Percentiles rank a stretch among this genome's conserved stretches.
Evolutionary conservation across 2,113 vertebrate genomes (phyloP).

Genomic region (Eira barbara): DNA sequence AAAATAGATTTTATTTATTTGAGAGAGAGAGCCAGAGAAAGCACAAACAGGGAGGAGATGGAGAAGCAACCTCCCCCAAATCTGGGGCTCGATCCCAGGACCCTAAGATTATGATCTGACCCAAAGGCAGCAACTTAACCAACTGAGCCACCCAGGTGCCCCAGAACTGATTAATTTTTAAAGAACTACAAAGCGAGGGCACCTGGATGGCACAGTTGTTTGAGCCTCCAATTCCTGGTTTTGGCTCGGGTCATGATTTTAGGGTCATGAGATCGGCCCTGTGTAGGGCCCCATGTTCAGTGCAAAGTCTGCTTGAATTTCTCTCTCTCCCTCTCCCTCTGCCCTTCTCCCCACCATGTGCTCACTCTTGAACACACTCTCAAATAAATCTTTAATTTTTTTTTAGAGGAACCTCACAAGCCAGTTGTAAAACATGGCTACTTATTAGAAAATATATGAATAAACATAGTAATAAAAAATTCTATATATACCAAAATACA

Average conservation of each 20-base stretch:
- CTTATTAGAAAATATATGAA: background rate
- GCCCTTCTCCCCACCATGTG: background rate
- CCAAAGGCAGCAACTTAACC: background rate
- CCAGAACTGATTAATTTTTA: background rate
- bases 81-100: background rate
- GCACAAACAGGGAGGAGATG: background rate
- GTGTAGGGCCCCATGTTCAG: background rate
- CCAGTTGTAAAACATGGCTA: background rate
- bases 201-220: background rate
- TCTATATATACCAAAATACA: background rate
- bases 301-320: background rate
- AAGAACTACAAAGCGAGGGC: background rate
- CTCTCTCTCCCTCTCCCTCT: background rate
- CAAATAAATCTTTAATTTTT: background rate
- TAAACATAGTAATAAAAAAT: background rate
- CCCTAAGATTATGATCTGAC: background rate
- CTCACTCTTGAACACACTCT: background rate
- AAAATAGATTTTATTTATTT: background rate
- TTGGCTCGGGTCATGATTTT: background rate
- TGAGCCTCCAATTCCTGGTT: background rate
- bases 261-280: background rate
- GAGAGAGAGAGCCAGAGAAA: background rate
- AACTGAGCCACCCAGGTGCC: background rate
- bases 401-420: background rate
- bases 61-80: background rate